Evolutionary conservation across 2,797 vertebrate genomes (phyloP).

Genomic region (Poecilia velifera): DNA sequence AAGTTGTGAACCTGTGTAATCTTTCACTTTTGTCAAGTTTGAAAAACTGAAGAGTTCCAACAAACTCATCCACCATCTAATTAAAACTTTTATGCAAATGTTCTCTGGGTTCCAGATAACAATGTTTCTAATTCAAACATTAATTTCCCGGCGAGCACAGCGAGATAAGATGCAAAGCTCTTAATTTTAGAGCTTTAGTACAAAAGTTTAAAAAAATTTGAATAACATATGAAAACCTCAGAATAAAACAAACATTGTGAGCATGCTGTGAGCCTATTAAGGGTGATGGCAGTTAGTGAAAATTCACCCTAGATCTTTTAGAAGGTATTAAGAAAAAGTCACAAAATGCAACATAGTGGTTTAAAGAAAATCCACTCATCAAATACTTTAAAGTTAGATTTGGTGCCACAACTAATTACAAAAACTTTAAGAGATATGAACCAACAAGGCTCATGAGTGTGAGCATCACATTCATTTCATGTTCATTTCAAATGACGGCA

Average conservation of each 20-base stretch:
- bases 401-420: conserved; percentile 49
- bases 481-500: background rate
- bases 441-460: conserved; percentile 17
- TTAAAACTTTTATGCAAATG: conserved; percentile 49
- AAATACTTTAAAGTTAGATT: conserved; percentile 68
- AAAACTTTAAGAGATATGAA: conserved; percentile 54
- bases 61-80: conserved; percentile 31
- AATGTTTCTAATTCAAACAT: conserved; percentile 46
- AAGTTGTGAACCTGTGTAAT: conserved; percentile 5
- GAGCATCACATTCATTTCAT: background rate
- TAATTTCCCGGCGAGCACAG: conserved; percentile 37
- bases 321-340: conserved; percentile 40
- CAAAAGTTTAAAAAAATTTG: conserved; percentile 24
- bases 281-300: conserved; percentile 64
- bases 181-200: conserved; percentile 32
- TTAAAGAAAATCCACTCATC: conserved; percentile 55
- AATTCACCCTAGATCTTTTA: conserved; percentile 59
- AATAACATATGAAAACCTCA: conserved; percentile 24
- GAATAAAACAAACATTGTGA: conserved; percentile 52
- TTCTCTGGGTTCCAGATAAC: conserved; percentile 51
- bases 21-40: conserved; percentile 19
- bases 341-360: background rate
- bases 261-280: conserved; percentile 60
- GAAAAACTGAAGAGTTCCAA: conserved; percentile 17
- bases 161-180: conserved; percentile 40